Conservation (phyloP, 2,113 vertebrate species). For the Syngnathoides biaculeatus region DNA sequence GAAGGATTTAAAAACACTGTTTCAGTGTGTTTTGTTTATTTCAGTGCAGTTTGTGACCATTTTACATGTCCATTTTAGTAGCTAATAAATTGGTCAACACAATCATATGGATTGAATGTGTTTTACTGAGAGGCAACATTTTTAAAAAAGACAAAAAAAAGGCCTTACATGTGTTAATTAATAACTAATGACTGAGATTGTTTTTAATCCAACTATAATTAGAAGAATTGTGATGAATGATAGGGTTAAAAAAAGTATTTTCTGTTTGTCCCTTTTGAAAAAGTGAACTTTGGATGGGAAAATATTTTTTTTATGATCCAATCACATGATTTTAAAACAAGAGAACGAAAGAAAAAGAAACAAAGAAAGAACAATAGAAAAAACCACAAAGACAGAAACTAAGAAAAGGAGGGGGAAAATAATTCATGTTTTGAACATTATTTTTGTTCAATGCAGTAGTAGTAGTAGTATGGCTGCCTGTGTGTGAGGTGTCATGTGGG, state of each 20-base stretch:
- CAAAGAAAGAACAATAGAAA: too few relatives aligned
- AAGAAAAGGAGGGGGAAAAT: not conserved
- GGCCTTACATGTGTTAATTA: not conserved
- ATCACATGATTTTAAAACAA: not conserved
- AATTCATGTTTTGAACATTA: slow-evolving; percentile 31
- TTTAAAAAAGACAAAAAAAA: not conserved
- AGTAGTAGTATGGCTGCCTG: not conserved
- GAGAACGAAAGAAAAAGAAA: not conserved
- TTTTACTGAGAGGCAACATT: not conserved
- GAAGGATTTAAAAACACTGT: not conserved
- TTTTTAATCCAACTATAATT: not conserved
- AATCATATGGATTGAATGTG: not conserved
- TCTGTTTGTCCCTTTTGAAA: not conserved
- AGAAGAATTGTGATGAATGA: not conserved
- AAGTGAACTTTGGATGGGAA: not conserved
- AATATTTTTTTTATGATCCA: not conserved
- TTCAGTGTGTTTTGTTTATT: not conserved
- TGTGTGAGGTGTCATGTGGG: slow-evolving; percentile 51
- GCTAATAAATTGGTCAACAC: not conserved
- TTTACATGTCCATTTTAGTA: not conserved
- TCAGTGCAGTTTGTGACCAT: not conserved
- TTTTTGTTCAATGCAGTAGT: slow-evolving; percentile 23
- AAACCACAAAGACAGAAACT: too few relatives aligned
- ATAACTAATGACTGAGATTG: not conserved
- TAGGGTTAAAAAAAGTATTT: not conserved